Percentiles rank a stretch among this genome's conserved stretches.
Conservation (phyloP, 2,113 vertebrate genomes). For the Eonycteris spelaea region DNA sequence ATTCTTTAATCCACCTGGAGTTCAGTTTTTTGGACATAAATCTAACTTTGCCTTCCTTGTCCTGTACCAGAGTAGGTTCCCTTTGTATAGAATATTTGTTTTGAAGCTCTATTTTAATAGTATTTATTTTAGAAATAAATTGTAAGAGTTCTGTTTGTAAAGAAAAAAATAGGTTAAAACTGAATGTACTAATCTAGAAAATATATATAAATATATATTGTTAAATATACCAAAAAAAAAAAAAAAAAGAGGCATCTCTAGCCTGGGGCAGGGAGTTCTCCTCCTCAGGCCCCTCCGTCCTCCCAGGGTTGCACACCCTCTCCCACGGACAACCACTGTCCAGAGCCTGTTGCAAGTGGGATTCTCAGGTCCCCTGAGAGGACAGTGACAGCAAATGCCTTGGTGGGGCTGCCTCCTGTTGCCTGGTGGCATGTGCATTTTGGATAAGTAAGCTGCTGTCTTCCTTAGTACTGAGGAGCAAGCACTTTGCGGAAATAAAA, state of each 20-base stretch:
- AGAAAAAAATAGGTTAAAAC: slow-evolving; percentile 97
- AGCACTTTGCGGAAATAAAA: neutral
- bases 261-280: neutral
- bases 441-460: neutral
- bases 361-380: neutral
- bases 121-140: slow-evolving; percentile 99
- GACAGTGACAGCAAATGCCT: neutral
- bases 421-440: accelerated
- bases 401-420: accelerated
- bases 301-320: too few relatives aligned
- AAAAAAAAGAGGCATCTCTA: neutral
- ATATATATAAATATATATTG: slow-evolving; percentile 93
- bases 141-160: slow-evolving; percentile 98
- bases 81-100: slow-evolving; percentile 99
- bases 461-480: neutral
- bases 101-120: slow-evolving; percentile 99
- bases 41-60: neutral
- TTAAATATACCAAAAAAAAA: slow-evolving; percentile 80
- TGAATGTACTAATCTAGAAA: slow-evolving; percentile 99
- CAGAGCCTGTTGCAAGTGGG: neutral
- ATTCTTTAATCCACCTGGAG: neutral
- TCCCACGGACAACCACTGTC: neutral
- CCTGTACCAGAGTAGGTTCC: slow-evolving; percentile 84
- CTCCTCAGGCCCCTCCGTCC: neutral
- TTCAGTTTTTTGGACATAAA: neutral